A percentile compares a stretch with the other conserved stretches of the same genome.
Evolutionary conservation across 2,797 vertebrate species (phyloP).

Genomic region (Sebastes umbrosus): DNA sequence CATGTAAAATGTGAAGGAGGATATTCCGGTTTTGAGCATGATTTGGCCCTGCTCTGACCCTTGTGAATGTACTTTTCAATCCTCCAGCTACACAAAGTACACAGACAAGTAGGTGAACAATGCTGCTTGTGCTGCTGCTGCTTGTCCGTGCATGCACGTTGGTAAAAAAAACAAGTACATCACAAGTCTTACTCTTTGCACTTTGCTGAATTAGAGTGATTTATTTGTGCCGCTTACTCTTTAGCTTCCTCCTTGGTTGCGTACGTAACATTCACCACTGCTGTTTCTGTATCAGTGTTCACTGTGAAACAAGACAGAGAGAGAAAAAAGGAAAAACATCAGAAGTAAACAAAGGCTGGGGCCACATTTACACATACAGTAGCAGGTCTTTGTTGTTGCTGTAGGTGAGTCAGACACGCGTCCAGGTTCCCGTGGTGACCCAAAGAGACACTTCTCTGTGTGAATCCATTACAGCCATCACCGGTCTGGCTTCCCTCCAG

Average conservation of each 20-base stretch:
- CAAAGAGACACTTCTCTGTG: constrained; percentile 61
- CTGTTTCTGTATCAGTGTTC: constrained; percentile 95
- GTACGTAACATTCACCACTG: constrained; percentile 95
- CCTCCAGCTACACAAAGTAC: not conserved
- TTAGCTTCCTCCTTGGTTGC: constrained; percentile 93
- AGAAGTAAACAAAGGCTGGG: constrained; percentile 9
- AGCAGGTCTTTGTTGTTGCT: constrained; percentile 26
- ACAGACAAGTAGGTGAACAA: not conserved
- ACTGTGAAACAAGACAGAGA: constrained; percentile 79
- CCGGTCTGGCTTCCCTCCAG: constrained; percentile 55
- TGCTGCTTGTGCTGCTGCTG: not conserved
- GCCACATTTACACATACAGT: constrained; percentile 22
- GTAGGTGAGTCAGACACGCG: constrained; percentile 50
- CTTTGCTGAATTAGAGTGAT: constrained; percentile 5
- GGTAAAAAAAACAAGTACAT: constrained; percentile 10
- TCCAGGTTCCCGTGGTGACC: constrained; percentile 60
- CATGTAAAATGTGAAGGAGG: not conserved
- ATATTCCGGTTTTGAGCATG: not conserved
- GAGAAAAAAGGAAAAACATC: not conserved
- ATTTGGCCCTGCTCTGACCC: not conserved
- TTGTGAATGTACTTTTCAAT: not conserved
- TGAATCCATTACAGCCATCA: constrained; percentile 67
- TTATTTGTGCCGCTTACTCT: constrained; percentile 83
- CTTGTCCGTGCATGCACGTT: not conserved
- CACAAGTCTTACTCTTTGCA: not conserved